phyloP scores from a whole-genome alignment of 2,113 vertebrate genomes.

The Alosa alosa region DNA sequence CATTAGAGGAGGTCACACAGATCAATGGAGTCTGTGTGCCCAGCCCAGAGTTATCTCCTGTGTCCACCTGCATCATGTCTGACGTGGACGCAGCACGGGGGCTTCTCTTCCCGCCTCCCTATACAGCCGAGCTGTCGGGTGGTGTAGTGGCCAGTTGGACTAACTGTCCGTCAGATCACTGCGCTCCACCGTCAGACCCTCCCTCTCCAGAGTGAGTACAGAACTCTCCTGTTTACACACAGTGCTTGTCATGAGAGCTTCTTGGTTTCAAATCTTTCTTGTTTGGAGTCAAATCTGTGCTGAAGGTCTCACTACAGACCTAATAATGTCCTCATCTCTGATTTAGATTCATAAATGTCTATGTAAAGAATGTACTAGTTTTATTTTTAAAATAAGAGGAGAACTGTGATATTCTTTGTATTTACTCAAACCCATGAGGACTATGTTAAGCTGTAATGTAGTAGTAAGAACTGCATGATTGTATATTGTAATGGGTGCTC shows the following conservation, averaged over 20 bases:
- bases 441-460: too few species aligned
- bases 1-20: neutral
- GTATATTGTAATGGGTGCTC: too few species aligned
- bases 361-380: neutral
- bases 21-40: neutral
- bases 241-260: neutral
- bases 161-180: neutral
- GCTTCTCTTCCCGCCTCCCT: neutral
- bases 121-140: neutral
- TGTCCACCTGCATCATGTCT: neutral
- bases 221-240: neutral
- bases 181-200: neutral
- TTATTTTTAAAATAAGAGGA: neutral
- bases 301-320: neutral
- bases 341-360: neutral
- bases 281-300: neutral
- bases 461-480: too few species aligned
- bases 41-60: neutral
- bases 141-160: neutral
- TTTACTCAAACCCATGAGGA: too few species aligned
- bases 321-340: neutral
- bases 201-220: neutral
- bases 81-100: neutral
- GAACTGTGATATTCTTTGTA: too few species aligned
- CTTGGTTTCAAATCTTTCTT: neutral